These are phyloP conservation scores for Teleogryllus occipitalis DNA, from an alignment of 1,140 invertebrate genomes.

Conservation along the genomic window DNA sequence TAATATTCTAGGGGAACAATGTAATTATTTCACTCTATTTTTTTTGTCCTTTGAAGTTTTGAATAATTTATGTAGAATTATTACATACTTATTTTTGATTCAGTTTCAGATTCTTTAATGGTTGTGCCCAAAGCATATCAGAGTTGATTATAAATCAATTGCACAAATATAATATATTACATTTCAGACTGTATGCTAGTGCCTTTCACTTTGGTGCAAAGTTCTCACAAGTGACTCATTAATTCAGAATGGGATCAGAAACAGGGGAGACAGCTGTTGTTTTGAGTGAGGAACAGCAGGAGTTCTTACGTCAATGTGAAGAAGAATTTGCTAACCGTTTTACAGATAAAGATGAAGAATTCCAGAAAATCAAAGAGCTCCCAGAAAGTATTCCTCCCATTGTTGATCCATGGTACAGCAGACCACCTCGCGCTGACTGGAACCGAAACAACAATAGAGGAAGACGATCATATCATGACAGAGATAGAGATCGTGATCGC, in stretches of 20 bases:
- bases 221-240: neutral
- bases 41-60: neutral
- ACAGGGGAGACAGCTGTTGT: neutral
- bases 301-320: slow-evolving; percentile 44
- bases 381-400: slow-evolving; percentile 39
- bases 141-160: slow-evolving; percentile 9
- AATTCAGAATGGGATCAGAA: slow-evolving; percentile 13
- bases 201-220: neutral
- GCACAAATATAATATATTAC: neutral
- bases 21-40: slow-evolving; percentile 23
- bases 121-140: slow-evolving; percentile 26
- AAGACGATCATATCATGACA: slow-evolving; percentile 11
- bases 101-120: slow-evolving; percentile 31
- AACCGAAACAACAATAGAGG: slow-evolving; percentile 3
- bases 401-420: slow-evolving; percentile 41
- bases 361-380: slow-evolving; percentile 35
- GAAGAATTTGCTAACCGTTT: slow-evolving; percentile 43
- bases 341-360: slow-evolving; percentile 43
- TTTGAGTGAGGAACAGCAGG: slow-evolving; percentile 35
- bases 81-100: slow-evolving; percentile 17
- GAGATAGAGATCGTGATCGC: neutral
- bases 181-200: neutral
- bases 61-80: neutral
- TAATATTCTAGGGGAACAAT: slow-evolving; percentile 32
- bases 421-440: slow-evolving; percentile 27